Conservation (phyloP, 2,888 invertebrate genomes). For the Pandemis corylana region DNA sequence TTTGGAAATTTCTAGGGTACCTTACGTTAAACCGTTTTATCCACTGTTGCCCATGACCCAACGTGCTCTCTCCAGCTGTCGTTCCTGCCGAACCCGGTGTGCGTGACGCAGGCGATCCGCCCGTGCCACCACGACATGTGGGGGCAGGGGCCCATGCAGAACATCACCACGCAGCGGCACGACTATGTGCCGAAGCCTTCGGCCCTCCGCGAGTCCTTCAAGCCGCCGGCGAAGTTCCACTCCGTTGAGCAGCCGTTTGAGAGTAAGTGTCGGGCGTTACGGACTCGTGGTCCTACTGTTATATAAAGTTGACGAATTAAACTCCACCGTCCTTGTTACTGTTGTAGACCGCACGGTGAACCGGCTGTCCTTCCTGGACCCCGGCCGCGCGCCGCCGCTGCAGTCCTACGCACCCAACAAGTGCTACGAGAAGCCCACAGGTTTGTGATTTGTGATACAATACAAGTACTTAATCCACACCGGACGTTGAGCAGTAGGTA, state of each 20-base stretch:
- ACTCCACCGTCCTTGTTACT: not conserved
- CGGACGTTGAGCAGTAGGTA: no score
- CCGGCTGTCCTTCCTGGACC: conserved; percentile 86
- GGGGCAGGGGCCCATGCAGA: conserved; percentile 89
- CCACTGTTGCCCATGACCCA: no score
- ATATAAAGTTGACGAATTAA: no score
- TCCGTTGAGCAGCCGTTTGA: conserved; percentile 71
- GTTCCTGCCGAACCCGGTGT: conserved; percentile 83
- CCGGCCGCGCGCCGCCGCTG: conserved; percentile 72
- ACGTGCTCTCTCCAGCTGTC: conserved; percentile 67
- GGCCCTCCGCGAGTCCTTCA: conserved; percentile 65
- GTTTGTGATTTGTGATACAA: conserved; percentile 48
- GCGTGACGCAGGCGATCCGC: conserved; percentile 83
- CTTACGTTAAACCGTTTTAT: no score
- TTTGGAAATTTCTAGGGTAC: no score
- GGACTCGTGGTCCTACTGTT: no score
- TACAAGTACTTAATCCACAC: no score
- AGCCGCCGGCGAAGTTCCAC: conserved; percentile 64
- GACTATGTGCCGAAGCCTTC: conserved; percentile 88
- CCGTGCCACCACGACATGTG: conserved; percentile 87
- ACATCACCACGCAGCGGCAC: conserved; percentile 89
- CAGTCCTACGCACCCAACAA: conserved; percentile 76
- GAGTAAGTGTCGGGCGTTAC: conserved; percentile 54
- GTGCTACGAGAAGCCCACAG: conserved; percentile 79
- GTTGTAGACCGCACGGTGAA: conserved; percentile 86